Conservation (phyloP, 2,113 vertebrate species). For the Piaya cayana region DNA sequence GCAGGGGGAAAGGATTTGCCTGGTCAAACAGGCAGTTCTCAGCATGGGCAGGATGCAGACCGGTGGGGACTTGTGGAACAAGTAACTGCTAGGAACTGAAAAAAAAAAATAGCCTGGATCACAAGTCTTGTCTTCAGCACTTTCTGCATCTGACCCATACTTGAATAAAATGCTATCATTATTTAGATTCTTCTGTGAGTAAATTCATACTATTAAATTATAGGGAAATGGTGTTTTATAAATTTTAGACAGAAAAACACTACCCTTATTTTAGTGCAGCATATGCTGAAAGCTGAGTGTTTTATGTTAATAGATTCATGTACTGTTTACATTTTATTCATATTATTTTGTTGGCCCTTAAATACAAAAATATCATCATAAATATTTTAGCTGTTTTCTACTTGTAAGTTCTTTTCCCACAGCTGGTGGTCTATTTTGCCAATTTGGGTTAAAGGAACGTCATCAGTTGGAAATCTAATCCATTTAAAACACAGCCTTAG, state of each 20-base stretch:
- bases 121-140: not conserved
- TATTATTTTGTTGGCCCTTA: conserved; percentile 6
- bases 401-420: not conserved
- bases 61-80: not conserved
- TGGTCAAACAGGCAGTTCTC: rapidly evolving
- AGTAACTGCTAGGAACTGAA: not conserved
- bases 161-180: not conserved
- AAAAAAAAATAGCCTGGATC: not conserved
- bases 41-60: not conserved
- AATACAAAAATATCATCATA: not conserved
- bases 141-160: not conserved
- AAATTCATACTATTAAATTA: not conserved
- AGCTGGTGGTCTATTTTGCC: conserved; percentile 22
- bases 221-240: not conserved
- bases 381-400: conserved; percentile 25
- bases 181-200: not conserved
- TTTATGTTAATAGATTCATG: not conserved
- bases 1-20: not conserved
- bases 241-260: not conserved
- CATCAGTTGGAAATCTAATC: conserved; percentile 4
- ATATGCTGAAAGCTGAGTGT: not conserved
- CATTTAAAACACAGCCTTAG: not conserved
- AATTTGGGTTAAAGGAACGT: not conserved
- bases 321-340: not conserved
- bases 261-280: not conserved